These are phyloP conservation scores for Osedax frankpressi DNA, from an alignment of 2,888 invertebrate species.

Conservation along the genomic window DNA sequence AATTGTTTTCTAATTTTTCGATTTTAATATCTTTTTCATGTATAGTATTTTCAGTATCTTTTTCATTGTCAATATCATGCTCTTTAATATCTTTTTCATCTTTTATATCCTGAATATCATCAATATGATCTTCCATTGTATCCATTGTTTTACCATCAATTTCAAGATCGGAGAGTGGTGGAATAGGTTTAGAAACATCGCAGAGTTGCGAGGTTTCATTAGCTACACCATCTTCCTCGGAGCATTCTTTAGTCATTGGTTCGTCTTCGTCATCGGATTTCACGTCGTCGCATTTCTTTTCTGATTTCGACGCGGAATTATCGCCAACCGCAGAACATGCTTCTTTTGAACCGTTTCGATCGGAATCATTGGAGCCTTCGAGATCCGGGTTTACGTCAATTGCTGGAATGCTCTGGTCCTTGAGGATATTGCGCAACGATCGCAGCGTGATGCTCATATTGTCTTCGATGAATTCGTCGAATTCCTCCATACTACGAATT, in stretches of 20 bases:
- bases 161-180: no score
- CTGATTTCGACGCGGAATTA: no score
- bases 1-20: conserved; percentile 2
- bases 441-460: background rate
- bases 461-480: conserved; percentile 6
- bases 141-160: no score
- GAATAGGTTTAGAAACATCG: no score
- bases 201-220: background rate
- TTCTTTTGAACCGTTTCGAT: no score
- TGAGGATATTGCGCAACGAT: background rate
- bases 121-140: no score
- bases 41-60: no score
- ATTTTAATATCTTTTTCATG: conserved; percentile 3
- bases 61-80: background rate
- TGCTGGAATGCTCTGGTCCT: background rate
- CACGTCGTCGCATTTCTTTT: background rate
- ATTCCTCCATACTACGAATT: conserved; percentile 27
- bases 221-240: background rate
- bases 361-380: no score
- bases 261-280: no score
- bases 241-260: no score
- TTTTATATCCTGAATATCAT: background rate
- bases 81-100: background rate
- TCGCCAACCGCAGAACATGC: no score
- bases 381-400: no score